Conservation (phyloP, 2,888 invertebrate genomes). For the Euzophera pinguis region DNA sequence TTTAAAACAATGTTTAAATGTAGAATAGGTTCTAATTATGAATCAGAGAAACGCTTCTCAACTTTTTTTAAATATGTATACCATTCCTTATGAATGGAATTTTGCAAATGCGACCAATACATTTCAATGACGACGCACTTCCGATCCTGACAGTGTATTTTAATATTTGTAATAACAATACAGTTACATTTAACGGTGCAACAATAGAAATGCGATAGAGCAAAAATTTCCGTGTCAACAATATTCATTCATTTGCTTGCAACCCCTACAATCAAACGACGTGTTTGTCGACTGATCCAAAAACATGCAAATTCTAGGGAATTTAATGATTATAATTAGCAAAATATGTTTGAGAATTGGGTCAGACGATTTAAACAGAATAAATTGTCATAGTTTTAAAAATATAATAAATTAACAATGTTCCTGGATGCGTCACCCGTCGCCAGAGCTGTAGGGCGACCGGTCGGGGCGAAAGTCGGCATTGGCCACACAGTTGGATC, state of each 20-base stretch:
- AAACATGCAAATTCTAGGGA: background rate
- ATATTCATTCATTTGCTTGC: constrained; percentile 36
- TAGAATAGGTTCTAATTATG: no score
- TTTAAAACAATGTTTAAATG: constrained; percentile 14
- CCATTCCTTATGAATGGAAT: constrained; percentile 7
- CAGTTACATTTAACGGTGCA: constrained; percentile 32
- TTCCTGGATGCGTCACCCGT: constrained; percentile 75
- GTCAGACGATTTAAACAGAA: constrained; percentile 28
- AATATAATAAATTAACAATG: constrained; percentile 57
- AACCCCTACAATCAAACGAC: constrained; percentile 30
- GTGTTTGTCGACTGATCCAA: background rate
- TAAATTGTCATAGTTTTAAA: constrained; percentile 45
- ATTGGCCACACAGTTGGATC: constrained; percentile 65
- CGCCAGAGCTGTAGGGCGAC: constrained; percentile 73
- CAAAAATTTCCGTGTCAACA: constrained; percentile 45
- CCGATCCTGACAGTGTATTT: constrained; percentile 25
- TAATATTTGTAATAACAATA: constrained; percentile 25
- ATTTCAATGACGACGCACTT: constrained; percentile 41
- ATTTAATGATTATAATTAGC: background rate
- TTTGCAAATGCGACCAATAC: constrained; percentile 34
- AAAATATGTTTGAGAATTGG: background rate
- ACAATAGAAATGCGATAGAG: constrained; percentile 36
- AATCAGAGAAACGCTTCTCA: background rate
- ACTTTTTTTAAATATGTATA: background rate
- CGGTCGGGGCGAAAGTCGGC: constrained; percentile 78